phyloP scores from a whole-genome alignment of 2,797 vertebrate species.

The Catharus ustulatus region DNA sequence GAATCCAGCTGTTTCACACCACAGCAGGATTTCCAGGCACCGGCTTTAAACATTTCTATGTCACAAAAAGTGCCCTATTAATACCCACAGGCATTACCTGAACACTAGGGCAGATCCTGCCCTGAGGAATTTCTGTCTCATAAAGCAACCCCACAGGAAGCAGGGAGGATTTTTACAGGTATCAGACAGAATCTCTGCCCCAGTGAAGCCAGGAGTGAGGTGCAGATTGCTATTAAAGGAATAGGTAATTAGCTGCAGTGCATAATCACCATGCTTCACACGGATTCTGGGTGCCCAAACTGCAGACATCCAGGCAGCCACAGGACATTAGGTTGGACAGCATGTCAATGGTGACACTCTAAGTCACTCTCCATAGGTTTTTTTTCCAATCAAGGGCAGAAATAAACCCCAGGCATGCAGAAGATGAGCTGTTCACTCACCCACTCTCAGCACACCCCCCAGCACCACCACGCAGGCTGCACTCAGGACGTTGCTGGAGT shows the following conservation, averaged over 20 bases:
- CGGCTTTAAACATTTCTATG: neutral
- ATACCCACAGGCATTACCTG: neutral
- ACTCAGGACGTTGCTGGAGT: constrained; percentile 71
- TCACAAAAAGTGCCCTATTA: neutral
- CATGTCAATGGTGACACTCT: neutral
- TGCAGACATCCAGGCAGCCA: neutral
- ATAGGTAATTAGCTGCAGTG: neutral
- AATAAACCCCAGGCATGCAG: neutral
- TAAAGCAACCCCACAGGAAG: neutral
- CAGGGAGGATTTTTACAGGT: neutral
- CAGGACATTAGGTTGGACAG: neutral
- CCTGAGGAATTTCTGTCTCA: neutral
- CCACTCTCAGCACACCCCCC: constrained; percentile 73
- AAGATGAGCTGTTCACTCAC: constrained; percentile 61
- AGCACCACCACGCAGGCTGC: constrained; percentile 72
- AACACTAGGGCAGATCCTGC: neutral
- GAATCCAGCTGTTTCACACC: neutral
- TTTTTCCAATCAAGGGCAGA: neutral
- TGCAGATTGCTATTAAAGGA: neutral
- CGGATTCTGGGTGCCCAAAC: neutral
- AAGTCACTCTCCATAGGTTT: neutral
- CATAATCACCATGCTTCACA: neutral
- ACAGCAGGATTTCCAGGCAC: neutral
- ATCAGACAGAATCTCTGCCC: neutral
- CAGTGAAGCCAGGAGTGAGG: neutral